These are phyloP conservation scores for Erebia ligea DNA, from an alignment of 2,888 invertebrate genomes.

Conservation along the genomic window DNA sequence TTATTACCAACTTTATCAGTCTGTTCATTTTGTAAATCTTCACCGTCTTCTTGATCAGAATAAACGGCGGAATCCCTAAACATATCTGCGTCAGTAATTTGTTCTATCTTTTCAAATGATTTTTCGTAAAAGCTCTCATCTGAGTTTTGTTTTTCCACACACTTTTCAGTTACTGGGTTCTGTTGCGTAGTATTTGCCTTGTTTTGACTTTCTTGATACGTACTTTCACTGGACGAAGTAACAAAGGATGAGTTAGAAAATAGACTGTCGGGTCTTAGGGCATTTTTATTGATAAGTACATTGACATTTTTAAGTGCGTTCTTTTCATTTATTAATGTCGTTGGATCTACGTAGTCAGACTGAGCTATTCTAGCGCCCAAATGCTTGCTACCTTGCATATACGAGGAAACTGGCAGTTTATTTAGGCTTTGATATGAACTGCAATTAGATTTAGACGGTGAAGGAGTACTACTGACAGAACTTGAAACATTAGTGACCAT, in stretches of 20 bases:
- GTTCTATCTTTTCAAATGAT: slow-evolving; percentile 89
- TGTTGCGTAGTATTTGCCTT: slow-evolving; percentile 45
- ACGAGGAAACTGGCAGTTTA: slow-evolving; percentile 76
- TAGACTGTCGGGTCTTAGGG: slow-evolving; percentile 78
- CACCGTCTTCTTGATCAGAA: slow-evolving; percentile 87
- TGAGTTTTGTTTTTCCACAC: slow-evolving; percentile 57
- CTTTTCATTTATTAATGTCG: slow-evolving; percentile 83
- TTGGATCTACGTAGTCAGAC: slow-evolving; percentile 93
- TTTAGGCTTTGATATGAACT: slow-evolving; percentile 72
- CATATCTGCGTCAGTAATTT: slow-evolving; percentile 85
- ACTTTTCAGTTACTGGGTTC: slow-evolving; percentile 40
- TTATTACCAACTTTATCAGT: slow-evolving; percentile 52
- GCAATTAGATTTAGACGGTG: slow-evolving; percentile 68
- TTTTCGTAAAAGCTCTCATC: slow-evolving; percentile 90
- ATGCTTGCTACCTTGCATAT: slow-evolving; percentile 91
- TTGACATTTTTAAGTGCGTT: slow-evolving; percentile 79
- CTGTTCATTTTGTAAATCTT: slow-evolving; percentile 55
- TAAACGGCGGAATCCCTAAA: slow-evolving; percentile 93
- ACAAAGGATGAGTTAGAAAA: slow-evolving; percentile 84
- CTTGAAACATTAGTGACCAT: slow-evolving; percentile 62
- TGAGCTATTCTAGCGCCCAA: slow-evolving; percentile 94
- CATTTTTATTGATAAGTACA: slow-evolving; percentile 85
- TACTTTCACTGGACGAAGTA: slow-evolving; percentile 81
- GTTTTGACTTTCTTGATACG: slow-evolving; percentile 60
- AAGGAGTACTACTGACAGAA: slow-evolving; percentile 52